Evolutionary conservation across 2,888 invertebrate genomes (phyloP).

Genomic region (Eupithecia tripunctaria): DNA sequence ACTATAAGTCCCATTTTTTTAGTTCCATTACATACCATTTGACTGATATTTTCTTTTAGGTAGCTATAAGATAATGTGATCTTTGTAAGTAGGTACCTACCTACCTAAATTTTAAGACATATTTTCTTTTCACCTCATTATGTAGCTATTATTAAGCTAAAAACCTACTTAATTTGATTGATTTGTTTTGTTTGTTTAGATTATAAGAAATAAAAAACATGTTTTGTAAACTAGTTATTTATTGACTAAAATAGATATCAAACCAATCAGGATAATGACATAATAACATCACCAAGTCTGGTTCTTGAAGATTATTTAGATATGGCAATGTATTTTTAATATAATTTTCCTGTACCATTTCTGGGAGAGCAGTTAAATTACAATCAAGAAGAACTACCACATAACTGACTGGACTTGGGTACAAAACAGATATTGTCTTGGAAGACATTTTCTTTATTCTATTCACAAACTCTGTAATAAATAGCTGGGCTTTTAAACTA

Average conservation of each 20-base stretch:
- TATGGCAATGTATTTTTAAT: slow-evolving; percentile 50
- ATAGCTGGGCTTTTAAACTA: slow-evolving; percentile 53
- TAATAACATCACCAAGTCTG: slow-evolving; percentile 68
- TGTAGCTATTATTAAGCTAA: neutral
- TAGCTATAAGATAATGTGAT: neutral
- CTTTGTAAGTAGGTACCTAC: neutral
- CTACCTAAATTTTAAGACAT: too few species aligned
- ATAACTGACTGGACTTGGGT: slow-evolving; percentile 58
- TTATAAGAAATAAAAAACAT: slow-evolving; percentile 16
- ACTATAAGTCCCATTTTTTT: too few species aligned
- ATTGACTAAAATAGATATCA: slow-evolving; percentile 58
- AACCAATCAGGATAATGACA: slow-evolving; percentile 77
- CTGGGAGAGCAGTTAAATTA: slow-evolving; percentile 54
- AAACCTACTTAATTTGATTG: neutral
- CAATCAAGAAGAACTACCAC: slow-evolving; percentile 65
- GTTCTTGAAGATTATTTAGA: slow-evolving; percentile 57
- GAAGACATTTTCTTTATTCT: slow-evolving; percentile 53
- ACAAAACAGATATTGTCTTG: slow-evolving; percentile 55
- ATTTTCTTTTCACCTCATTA: neutral
- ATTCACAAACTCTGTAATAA: slow-evolving; percentile 60
- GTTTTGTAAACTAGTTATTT: slow-evolving; percentile 12
- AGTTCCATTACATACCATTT: too few species aligned
- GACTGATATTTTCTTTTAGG: neutral
- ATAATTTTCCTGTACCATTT: slow-evolving; percentile 49
- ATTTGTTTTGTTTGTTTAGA: neutral